Base-by-base conservation (phyloP, 2,113 vertebrate species). In the Embiotoca jacksoni region DNA sequence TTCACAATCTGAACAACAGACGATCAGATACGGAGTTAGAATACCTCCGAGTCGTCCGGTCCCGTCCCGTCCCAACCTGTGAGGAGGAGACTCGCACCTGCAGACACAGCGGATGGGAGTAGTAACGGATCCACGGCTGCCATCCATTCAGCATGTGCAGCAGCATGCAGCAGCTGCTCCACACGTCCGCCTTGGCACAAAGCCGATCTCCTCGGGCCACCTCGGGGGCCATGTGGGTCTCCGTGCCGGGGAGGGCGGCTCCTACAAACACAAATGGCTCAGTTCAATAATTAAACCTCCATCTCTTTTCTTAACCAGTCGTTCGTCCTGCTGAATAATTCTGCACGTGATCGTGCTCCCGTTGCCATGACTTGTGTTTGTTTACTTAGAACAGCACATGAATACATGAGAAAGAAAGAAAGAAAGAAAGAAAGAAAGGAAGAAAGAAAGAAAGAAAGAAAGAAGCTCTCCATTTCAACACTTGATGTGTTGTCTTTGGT, bases 131-230 rank as follows among this genome's bases (percentile, higher is more conserved):
- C 98, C 98, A 99, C 0, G 98, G 98, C 60, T 95, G 97, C 86
- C 94, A 95, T 8, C 98, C 98, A 0, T 96, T 99, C 46, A 99
- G 96, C 96, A 99, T 96, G 89, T 99, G 97, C 70, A 99, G 93
- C 72, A 98, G 90, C 97, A 98, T 98, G 3, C 98, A 99, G 55
- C 97, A 98, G 78, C 96, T 96, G 92, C 98, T 99, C 98, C 98
- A 99, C 72, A 99, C 88, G 0, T 99, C 98, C n/a, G 95, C 95
- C 82, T 98, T 97, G 87, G 92, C 86, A 5, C 95, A 95, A 8
- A 94, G 96, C 7, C 61, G 94, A 68, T 96, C 95, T 0, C 97
- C 97, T 78, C 93, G 89, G 1, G 97, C 97, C 88, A 99, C 96
- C 91, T 99, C 98, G 0, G 98, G 98, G 1, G 98, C 96, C 96